Evolutionary conservation across 2,888 invertebrate species (phyloP), one percentile per base, ranked within the genome.

Genomic region (Ennomos fuscantarius): DNA sequence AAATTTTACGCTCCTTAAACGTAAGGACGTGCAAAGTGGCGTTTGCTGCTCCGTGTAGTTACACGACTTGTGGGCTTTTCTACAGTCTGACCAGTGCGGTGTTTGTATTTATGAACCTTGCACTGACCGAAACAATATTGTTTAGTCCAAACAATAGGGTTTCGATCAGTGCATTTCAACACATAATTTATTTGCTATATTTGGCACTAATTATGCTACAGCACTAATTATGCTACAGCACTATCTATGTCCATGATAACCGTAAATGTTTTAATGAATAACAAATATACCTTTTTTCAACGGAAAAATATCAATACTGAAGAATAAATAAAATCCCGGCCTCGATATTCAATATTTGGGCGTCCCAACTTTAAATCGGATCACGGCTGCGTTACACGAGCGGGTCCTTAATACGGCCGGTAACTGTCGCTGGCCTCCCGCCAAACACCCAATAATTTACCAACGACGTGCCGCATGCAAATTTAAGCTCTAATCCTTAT

Each of bases 361-460:
- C 43, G 36, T 48, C 45, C 42, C 49, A 50, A 54, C 70, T 77
- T 69, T 60, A 55, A 55, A 55, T 51, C 51, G 43, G 50, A 50
- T 55, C 55, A 51, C 60, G 54, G 39, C 54, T 46, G 51, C 46
- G 53, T 41, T 40, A 59, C 55, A 45, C 51, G 51, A 50, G 35
- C 37, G 71, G 78, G 78, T 78, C 73, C 76, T 79, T 81, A 82
- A 81, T 79, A 76, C 74, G 73, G 70, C 68, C 72, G 77, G 78
- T 80, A 77, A 79, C 79, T 74, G 80, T 75, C 77, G 70, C 79
- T 86, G 87, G 86, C 84, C 64, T 61, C 59, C 63, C 73, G 86
- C 87, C 86, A 87, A 87, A 78, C 78, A 81, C 76, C 74, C 81
- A 79, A 82, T 86, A 86, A 86, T 84, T 86, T 81, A 85, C 76